Conservation (phyloP, 2,888 invertebrate species). For the Ametastegia equiseti region DNA sequence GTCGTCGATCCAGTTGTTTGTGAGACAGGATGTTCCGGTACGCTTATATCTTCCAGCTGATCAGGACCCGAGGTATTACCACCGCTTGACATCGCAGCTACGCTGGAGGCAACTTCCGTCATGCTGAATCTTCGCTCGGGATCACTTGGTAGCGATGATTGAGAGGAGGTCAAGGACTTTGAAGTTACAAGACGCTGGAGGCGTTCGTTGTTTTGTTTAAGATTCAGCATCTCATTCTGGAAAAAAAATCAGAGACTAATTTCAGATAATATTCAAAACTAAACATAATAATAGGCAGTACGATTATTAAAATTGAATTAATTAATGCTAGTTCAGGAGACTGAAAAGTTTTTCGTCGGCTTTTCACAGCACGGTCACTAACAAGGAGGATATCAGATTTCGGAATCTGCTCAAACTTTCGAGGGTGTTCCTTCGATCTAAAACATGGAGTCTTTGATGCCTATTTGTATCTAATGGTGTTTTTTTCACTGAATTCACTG, state of each 20-base stretch:
- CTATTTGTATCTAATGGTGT: too few relatives aligned
- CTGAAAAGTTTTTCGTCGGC: too few relatives aligned
- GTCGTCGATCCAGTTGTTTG: slow-evolving; percentile 61
- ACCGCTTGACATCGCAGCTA: slow-evolving; percentile 69
- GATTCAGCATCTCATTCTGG: slow-evolving; percentile 95
- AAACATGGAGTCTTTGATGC: too few relatives aligned
- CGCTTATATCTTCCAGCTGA: slow-evolving; percentile 68
- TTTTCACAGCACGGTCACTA: too few relatives aligned
- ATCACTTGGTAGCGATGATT: slow-evolving; percentile 76
- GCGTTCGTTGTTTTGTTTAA: slow-evolving; percentile 98
- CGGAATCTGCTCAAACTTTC: too few relatives aligned
- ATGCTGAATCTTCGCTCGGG: slow-evolving; percentile 76
- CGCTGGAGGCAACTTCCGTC: slow-evolving; percentile 71
- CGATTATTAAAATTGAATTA: too few relatives aligned
- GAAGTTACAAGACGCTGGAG: slow-evolving; percentile 89
- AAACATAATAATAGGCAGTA: too few relatives aligned
- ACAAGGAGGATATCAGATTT: too few relatives aligned
- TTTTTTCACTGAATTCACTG: too few relatives aligned
- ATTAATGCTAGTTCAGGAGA: too few relatives aligned
- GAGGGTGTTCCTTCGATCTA: too few relatives aligned
- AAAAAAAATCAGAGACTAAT: slow-evolving; percentile 56
- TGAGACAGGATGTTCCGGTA: slow-evolving; percentile 66
- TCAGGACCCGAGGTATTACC: slow-evolving; percentile 63
- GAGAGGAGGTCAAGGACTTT: slow-evolving; percentile 78
- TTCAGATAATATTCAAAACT: background rate